Conservation (phyloP, 2,888 invertebrate species). For the Biston stratarius region DNA sequence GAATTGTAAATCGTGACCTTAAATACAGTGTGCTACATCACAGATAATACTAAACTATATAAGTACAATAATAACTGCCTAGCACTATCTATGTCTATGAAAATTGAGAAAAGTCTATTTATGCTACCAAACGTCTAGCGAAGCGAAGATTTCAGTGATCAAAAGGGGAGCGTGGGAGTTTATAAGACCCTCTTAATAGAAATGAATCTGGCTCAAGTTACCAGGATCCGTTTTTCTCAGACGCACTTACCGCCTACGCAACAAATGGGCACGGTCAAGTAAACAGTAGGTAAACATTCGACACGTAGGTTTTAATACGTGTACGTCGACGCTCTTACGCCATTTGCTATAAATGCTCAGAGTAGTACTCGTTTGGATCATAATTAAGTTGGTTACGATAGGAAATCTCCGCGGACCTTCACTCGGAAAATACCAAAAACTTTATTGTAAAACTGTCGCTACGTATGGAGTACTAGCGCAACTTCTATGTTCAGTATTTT, state of each 20-base stretch:
- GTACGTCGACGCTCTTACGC: conserved; percentile 16
- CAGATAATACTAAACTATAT: too few species aligned
- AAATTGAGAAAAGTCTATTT: background rate
- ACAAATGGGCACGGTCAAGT: conserved; percentile 24
- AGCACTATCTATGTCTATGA: background rate
- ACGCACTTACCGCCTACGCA: conserved; percentile 17
- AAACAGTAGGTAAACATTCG: conserved; percentile 15
- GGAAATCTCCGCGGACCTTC: conserved; percentile 9
- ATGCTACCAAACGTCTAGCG: background rate
- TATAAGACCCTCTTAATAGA: conserved; percentile 5
- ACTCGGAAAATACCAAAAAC: conserved; percentile 31
- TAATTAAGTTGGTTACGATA: conserved; percentile 13
- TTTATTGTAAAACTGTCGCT: conserved; percentile 32
- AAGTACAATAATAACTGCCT: too few species aligned
- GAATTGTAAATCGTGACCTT: background rate
- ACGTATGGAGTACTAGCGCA: conserved; percentile 33
- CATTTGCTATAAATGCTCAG: conserved; percentile 3
- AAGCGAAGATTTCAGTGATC: background rate
- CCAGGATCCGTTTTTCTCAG: conserved; percentile 10
- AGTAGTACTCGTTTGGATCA: background rate
- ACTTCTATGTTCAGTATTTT: conserved; percentile 25
- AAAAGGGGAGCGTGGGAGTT: conserved; percentile 8
- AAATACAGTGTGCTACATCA: background rate
- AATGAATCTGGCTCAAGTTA: conserved; percentile 18
- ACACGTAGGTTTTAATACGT: conserved; percentile 19